phyloP scores from a whole-genome alignment of 1,140 invertebrate genomes.

The Bemisia tabaci region DNA sequence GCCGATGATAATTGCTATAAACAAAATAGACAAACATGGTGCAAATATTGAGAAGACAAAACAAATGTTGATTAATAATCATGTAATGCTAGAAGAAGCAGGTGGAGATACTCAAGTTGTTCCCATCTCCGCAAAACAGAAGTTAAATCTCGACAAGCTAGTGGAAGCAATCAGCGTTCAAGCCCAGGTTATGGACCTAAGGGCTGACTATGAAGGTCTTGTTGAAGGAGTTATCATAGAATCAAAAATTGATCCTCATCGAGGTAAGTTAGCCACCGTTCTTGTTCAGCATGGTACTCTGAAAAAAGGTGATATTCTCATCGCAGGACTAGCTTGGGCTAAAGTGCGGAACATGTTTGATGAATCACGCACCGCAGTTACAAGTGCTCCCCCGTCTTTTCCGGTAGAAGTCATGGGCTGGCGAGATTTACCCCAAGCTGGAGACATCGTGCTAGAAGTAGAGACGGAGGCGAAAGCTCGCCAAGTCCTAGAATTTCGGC shows the following conservation, averaged over 20 bases:
- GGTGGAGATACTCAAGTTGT: conserved; percentile 90
- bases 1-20: conserved; percentile 95
- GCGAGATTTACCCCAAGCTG: conserved; percentile 71
- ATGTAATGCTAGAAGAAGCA: conserved; percentile 69
- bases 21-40: conserved; percentile 91
- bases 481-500: conserved; percentile 50
- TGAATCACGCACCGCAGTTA: conserved; percentile 44
- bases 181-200: conserved; percentile 79
- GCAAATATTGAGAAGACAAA: conserved; percentile 69
- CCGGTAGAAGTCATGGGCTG: conserved; percentile 84
- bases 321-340: conserved; percentile 67
- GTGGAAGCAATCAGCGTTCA: conserved; percentile 73
- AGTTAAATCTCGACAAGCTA: conserved; percentile 60
- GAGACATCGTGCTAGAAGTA: conserved; percentile 75
- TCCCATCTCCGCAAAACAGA: conserved; percentile 78
- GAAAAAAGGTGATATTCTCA: conserved; percentile 61
- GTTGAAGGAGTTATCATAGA: conserved; percentile 89
- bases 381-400: conserved; percentile 56
- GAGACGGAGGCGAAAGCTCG: conserved; percentile 52
- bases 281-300: conserved; percentile 83
- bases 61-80: conserved; percentile 51
- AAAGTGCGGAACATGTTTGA: conserved; percentile 80
- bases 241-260: conserved; percentile 52
- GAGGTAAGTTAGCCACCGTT: conserved; percentile 76
- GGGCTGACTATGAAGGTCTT: conserved; percentile 60